These are phyloP conservation scores for Eupithecia abbreviata DNA, from an alignment of 2,888 invertebrate genomes.

Conservation along the genomic window DNA sequence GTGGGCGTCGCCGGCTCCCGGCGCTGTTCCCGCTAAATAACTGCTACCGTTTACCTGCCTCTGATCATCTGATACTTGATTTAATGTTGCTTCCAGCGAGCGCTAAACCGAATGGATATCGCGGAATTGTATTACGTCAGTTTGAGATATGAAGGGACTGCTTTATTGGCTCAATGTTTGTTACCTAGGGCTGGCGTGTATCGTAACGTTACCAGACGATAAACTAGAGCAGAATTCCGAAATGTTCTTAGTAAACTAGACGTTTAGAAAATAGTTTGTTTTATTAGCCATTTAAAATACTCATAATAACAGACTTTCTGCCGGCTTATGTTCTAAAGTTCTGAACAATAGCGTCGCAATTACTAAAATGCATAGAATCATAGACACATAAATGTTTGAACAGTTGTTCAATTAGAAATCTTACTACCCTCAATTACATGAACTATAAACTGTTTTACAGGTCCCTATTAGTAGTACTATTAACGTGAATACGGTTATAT, in stretches of 20 bases:
- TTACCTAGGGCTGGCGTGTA: constrained; percentile 31
- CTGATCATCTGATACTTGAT: constrained; percentile 82
- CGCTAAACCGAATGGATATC: constrained; percentile 55
- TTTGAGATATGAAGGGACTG: constrained; percentile 47
- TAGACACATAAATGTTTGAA: constrained; percentile 31
- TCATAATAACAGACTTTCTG: constrained; percentile 17
- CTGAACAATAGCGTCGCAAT: constrained; percentile 30
- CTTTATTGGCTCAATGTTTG: constrained; percentile 41
- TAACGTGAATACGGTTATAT: constrained; percentile 48
- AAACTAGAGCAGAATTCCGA: background rate
- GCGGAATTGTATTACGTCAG: constrained; percentile 48
- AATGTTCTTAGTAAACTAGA: constrained; percentile 7
- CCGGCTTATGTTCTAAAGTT: constrained; percentile 17
- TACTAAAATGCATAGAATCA: constrained; percentile 27
- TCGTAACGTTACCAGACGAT: constrained; percentile 9
- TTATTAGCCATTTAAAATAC: constrained; percentile 15
- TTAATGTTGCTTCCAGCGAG: constrained; percentile 70
- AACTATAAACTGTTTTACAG: constrained; percentile 56
- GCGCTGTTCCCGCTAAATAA: constrained; percentile 67
- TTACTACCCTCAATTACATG: constrained; percentile 45
- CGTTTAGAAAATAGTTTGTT: constrained; percentile 13
- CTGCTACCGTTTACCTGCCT: constrained; percentile 81
- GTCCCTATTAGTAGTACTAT: constrained; percentile 46
- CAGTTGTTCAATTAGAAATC: constrained; percentile 38
- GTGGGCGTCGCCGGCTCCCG: constrained; percentile 67